Conservation (phyloP, 2,888 invertebrate species). For the Notocelia uddmanniana region DNA sequence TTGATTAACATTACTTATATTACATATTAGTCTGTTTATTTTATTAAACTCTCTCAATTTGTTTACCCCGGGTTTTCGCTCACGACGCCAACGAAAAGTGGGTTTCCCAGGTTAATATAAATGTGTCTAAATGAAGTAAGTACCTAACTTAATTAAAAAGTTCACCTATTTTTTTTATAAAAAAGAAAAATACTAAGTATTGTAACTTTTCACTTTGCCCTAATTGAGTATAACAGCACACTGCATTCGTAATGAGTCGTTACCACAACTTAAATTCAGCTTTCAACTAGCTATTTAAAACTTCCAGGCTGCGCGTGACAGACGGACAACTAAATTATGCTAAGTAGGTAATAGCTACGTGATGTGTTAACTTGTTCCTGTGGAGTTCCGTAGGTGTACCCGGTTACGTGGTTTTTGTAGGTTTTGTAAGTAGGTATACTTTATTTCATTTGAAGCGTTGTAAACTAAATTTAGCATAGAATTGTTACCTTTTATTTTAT, state of each 20-base stretch:
- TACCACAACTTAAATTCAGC: slow-evolving; percentile 34
- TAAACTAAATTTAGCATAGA: too few relatives aligned
- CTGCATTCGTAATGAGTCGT: slow-evolving; percentile 37
- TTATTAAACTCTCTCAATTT: too few relatives aligned
- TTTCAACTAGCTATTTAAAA: slow-evolving; percentile 42
- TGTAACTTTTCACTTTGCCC: slow-evolving; percentile 13
- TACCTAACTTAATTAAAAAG: background rate
- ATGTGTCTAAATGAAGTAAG: too few relatives aligned
- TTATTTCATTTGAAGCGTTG: background rate
- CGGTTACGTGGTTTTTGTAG: background rate
- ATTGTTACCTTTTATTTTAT: too few relatives aligned
- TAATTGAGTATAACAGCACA: slow-evolving; percentile 38
- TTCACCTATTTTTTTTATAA: background rate
- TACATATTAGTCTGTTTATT: too few relatives aligned
- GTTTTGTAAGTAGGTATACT: background rate
- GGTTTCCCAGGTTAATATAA: too few relatives aligned
- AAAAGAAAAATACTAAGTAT: background rate
- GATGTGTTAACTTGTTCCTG: slow-evolving; percentile 25
- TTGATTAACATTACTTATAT: too few relatives aligned
- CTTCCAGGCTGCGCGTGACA: slow-evolving; percentile 34
- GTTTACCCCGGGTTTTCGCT: too few relatives aligned
- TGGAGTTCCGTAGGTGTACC: background rate
- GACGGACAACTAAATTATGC: slow-evolving; percentile 42
- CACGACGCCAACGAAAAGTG: too few relatives aligned
- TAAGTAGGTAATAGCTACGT: slow-evolving; percentile 43